Evolutionary conservation across 2,113 vertebrate species (phyloP).

Genomic region (Bubalus kerabau): DNA sequence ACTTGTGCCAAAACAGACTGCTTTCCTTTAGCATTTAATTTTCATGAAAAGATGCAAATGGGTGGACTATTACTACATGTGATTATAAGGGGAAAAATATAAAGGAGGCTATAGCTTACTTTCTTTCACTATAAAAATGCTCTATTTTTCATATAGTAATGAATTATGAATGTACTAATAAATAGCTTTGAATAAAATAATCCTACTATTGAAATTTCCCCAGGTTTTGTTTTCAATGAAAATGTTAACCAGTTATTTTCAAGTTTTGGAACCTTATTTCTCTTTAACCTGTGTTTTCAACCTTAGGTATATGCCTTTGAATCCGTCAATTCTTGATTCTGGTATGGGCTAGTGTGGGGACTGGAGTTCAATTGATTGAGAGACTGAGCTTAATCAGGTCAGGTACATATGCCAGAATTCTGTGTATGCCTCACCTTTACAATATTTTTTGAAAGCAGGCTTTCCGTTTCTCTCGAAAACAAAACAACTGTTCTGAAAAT

Average conservation of each 20-base stretch:
- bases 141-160: neutral
- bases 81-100: neutral
- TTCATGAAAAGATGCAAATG: neutral
- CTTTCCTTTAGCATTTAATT: neutral
- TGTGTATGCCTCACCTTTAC: neutral
- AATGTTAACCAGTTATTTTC: neutral
- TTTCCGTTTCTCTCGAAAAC: neutral
- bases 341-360: neutral
- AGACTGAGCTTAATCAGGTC: neutral
- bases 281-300: neutral
- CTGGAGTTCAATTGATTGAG: neutral
- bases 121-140: neutral
- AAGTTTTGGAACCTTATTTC: neutral
- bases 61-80: neutral
- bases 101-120: neutral
- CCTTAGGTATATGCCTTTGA: neutral
- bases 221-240: neutral
- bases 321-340: neutral
- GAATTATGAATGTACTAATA: neutral
- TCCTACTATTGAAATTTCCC: neutral
- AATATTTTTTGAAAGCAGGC: neutral
- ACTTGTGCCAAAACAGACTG: constrained; percentile 1
- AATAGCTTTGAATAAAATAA: neutral
- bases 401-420: neutral
- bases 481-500: neutral